Evolutionary conservation across 2,888 invertebrate species (phyloP).

Genomic region (Agapetus fuscipes): DNA sequence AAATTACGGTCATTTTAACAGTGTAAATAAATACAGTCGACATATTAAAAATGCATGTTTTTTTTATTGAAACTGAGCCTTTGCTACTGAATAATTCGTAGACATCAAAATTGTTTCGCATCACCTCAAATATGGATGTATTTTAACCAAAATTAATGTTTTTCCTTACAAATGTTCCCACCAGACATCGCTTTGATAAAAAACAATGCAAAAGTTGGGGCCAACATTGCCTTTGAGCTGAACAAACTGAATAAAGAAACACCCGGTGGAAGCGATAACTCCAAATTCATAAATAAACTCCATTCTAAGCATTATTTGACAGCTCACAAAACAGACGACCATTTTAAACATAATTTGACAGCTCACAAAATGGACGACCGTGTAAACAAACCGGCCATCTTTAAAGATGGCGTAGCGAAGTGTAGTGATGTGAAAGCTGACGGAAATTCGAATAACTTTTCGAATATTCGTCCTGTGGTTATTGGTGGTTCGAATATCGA

Average conservation of each 20-base stretch:
- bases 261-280: neutral
- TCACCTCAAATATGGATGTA: too few species aligned
- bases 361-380: too few species aligned
- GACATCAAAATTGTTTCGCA: too few species aligned
- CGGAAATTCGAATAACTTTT: neutral
- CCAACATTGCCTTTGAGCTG: constrained; percentile 64
- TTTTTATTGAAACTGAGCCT: neutral
- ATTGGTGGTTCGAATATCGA: constrained; percentile 75
- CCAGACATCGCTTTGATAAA: constrained; percentile 83
- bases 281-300: constrained; percentile 16
- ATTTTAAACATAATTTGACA: too few species aligned
- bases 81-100: too few species aligned
- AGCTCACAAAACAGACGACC: too few species aligned
- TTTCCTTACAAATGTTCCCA: constrained; percentile 15
- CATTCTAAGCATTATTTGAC: too few species aligned
- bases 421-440: constrained; percentile 26
- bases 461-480: constrained; percentile 44
- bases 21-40: too few species aligned
- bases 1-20: too few species aligned
- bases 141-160: neutral
- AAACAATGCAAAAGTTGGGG: constrained; percentile 83
- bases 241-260: constrained; percentile 33
- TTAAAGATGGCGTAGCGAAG: constrained; percentile 25
- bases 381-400: constrained; percentile 29
- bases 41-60: neutral